Evolutionary conservation across 2,888 invertebrate species (phyloP).

Genomic region (Napeogenes sylphis): DNA sequence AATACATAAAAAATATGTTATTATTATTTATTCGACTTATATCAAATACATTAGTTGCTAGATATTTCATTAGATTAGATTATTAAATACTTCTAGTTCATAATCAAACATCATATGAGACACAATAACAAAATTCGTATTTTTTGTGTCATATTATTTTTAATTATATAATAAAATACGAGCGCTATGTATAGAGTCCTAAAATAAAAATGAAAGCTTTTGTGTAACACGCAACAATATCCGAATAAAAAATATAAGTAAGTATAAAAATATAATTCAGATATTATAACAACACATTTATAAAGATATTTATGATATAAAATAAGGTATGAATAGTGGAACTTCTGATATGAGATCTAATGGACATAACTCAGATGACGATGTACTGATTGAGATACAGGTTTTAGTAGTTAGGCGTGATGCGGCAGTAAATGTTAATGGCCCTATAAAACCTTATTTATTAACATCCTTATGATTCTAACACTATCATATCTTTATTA

Average conservation of each 20-base stretch:
- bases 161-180: no score
- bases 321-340: background rate
- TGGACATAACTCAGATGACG: constrained; percentile 4
- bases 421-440: constrained; percentile 8
- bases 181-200: background rate
- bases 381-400: constrained; percentile 7
- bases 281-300: background rate
- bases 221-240: no score
- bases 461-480: constrained; percentile 6
- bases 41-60: no score
- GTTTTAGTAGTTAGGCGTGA: constrained; percentile 6
- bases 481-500: constrained; percentile 2
- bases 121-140: no score
- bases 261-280: background rate
- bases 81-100: no score
- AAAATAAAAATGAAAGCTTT: background rate
- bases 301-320: background rate
- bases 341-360: constrained; percentile 2
- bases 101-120: no score
- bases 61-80: no score
- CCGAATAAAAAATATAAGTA: no score
- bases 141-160: no score
- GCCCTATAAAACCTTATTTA: constrained; percentile 7
- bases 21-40: no score
- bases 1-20: background rate